These are phyloP conservation scores for Caranx ignobilis DNA, from an alignment of 2,113 vertebrate species.

Conservation along the genomic window DNA sequence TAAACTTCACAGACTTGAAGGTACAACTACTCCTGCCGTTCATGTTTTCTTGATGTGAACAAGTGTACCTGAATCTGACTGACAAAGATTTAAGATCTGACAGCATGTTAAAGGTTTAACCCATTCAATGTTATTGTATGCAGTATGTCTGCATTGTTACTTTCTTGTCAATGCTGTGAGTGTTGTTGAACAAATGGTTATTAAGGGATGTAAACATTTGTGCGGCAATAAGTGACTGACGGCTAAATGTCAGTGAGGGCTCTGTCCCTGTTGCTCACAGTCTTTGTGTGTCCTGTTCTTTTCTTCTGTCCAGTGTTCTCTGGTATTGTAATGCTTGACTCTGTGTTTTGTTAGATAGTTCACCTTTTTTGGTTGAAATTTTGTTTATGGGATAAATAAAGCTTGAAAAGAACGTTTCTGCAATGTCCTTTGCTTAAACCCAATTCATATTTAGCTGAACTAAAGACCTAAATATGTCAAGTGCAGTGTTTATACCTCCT, in stretches of 20 bases:
- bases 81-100: neutral
- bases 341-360: conserved; percentile 58
- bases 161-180: conserved; percentile 11
- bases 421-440: conserved; percentile 3
- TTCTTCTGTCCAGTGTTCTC: conserved; percentile 19
- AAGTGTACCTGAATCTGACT: conserved; percentile 7
- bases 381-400: conserved; percentile 75
- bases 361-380: conserved; percentile 55
- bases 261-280: conserved; percentile 12
- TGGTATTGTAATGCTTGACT: conserved; percentile 54
- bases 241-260: conserved; percentile 17
- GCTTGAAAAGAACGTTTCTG: conserved; percentile 40
- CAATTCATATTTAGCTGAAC: neutral
- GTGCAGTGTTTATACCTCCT: neutral
- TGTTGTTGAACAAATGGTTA: conserved; percentile 26
- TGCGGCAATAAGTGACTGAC: conserved; percentile 21
- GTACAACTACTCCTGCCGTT: neutral
- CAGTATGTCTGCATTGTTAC: conserved; percentile 28
- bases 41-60: conserved; percentile 23
- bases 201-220: conserved; percentile 59
- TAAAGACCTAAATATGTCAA: neutral
- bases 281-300: conserved; percentile 37
- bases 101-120: conserved; percentile 9
- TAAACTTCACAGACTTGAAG: conserved; percentile 14
- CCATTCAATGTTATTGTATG: conserved; percentile 31